Base-by-base conservation (phyloP, 2,797 vertebrate genomes). In the Sardinella longiceps region DNA sequence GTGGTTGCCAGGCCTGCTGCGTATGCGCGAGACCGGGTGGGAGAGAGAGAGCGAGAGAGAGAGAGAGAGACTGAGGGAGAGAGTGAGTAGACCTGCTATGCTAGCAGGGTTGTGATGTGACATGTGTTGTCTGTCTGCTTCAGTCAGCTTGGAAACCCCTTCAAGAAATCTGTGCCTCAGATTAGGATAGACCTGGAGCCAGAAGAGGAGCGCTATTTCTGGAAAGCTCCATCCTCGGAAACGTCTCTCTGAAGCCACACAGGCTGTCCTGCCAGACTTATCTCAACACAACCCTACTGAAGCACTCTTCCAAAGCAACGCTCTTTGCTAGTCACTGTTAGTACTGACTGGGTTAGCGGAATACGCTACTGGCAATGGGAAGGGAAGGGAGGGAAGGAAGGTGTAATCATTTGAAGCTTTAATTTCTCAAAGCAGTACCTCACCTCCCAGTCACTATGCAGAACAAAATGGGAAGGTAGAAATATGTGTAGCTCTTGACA, bases 201-300 rank as follows among this genome's bases (percentile, higher is more conserved):
- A 80, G 96, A 95, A 90, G 95, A 96, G 86, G 93, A 91, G 81
- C 91, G 93, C 89, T 95, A 95, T 87, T 94, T 95, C 91, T 94
- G 95, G 96, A 97, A 91, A 93, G 95, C 92, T 90, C 94, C 93
- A 91, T 94, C 93, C 93, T 96, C 96, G 88, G 96, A 97, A 94
- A 96, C 95, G 15, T 94, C 96, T 87, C 95, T 98, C 92, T 97
- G 94, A 94, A 80, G 43, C 10, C 81, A 53, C 81, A 53, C 63
- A 80, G 28, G 11, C 51, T 58, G 30, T 63, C 60, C 2, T 50
- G 58, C 25, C 37, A 50, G 46, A n/a, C 25, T 51, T 82, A 80
- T 53, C 60, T 58, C 25, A 80, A 80, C 80, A 50, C 37, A 77
- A 85, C 43, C 33, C 80, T 60, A 70, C 7, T n/a, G 60, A 86